A percentile compares a stretch with the other conserved stretches of the same genome.
These are phyloP conservation scores for Dryobota labecula DNA, from an alignment of 2,888 invertebrate genomes.

Conservation along the genomic window DNA sequence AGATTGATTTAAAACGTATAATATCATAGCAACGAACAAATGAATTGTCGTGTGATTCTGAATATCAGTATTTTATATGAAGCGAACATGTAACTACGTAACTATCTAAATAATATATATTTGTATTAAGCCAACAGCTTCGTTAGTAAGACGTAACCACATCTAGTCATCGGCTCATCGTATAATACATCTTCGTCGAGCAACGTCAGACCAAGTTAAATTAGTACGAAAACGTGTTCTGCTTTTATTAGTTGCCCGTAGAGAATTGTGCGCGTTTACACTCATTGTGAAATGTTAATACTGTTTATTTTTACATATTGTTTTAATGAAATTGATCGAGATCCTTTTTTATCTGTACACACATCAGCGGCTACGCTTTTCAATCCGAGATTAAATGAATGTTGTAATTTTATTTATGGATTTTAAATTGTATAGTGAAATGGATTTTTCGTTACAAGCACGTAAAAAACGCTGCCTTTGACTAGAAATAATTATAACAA, in stretches of 20 bases:
- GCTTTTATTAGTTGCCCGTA: conserved; percentile 76
- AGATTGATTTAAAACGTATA: background rate
- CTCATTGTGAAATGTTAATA: conserved; percentile 71
- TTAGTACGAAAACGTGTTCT: conserved; percentile 81
- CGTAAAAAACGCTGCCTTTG: background rate
- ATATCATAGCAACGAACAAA: background rate
- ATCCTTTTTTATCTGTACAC: conserved; percentile 32
- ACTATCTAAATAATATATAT: conserved; percentile 40
- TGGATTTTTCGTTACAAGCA: background rate
- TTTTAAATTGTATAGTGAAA: conserved; percentile 3
- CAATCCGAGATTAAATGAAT: conserved; percentile 31
- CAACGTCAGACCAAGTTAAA: conserved; percentile 78
- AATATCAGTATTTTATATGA: conserved; percentile 9
- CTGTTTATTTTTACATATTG: conserved; percentile 63
- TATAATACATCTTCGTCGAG: conserved; percentile 63
- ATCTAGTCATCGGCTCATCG: conserved; percentile 50
- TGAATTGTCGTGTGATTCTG: background rate
- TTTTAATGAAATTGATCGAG: conserved; percentile 50
- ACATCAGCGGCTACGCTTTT: conserved; percentile 16
- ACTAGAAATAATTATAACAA: background rate
- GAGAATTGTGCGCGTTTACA: conserved; percentile 73
- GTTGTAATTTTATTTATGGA: conserved; percentile 22
- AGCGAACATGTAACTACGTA: conserved; percentile 4
- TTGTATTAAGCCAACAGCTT: conserved; percentile 31
- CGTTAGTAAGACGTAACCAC: conserved; percentile 49